A percentile compares a stretch with the other conserved stretches of the same genome.
Conservation (phyloP, 2,797 vertebrate species). For the Eleutherodactylus coqui region DNA sequence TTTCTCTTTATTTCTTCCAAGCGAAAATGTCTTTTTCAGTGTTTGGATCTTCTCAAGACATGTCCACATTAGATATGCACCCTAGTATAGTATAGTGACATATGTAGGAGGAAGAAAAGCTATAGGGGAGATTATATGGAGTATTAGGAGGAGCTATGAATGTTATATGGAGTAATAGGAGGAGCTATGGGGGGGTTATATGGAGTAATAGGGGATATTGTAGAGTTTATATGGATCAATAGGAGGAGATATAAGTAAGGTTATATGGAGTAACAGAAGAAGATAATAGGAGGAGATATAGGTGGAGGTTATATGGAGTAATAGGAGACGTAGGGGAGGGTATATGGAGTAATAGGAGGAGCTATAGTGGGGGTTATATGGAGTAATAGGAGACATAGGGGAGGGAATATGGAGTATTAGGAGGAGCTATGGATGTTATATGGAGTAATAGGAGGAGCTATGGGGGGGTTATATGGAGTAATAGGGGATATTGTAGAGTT, state of each 20-base stretch:
- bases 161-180: background rate
- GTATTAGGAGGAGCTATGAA: background rate
- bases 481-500: background rate
- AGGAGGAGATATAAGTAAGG: background rate
- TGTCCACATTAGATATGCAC: background rate
- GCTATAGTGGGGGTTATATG: background rate
- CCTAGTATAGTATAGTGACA: background rate
- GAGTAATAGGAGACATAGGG: background rate
- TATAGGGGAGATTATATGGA: background rate
- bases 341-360: conserved; percentile 7
- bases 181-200: background rate
- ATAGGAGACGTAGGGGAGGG: background rate
- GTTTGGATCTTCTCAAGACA: background rate
- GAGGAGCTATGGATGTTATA: background rate
- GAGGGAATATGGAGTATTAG: conserved; percentile 3
- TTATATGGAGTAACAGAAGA: background rate
- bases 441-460: conserved; percentile 10
- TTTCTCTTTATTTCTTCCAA: background rate
- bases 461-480: conserved; percentile 4
- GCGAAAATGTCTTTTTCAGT: background rate
- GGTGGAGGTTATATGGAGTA: background rate
- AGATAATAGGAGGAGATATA: background rate
- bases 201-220: background rate
- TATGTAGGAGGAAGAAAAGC: background rate
- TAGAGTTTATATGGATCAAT: too few relatives aligned